Evolutionary conservation across 2,888 invertebrate genomes (phyloP), one percentile per base, ranked within the genome.

Genomic region (Pammene aurita): DNA sequence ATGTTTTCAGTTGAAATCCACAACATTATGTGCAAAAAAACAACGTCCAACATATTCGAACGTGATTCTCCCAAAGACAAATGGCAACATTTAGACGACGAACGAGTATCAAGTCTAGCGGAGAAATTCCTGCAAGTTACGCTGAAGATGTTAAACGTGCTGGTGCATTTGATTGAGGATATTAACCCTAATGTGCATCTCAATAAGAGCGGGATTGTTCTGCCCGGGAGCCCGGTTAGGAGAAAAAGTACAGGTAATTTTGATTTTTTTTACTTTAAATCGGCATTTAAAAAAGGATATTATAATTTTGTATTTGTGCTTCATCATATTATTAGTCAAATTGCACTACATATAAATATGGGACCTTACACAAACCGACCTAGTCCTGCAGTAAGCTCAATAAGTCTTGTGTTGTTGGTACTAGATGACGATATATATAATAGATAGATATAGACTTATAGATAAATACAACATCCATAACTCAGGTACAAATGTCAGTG

Each of bases 131-230:
- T 96, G 10, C 93, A 91, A 70, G 95, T 97, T 64, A 93, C 96
- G 0, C 81, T 96, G 55, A 95, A 95, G 78, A 87, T 96, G 78
- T 84, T 97, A 68, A 96, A 96, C 81, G 94, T 96, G 34, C 94
- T 96, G 77, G 94, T 95, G 66, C 96, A 96, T 83, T 94, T 97
- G 74, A 93, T 96, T 72, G 96, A 96, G 76, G 96, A 96, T 81
- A 82, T 94, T 57, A 88, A 92, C 68, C 94, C 95, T 72, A 87
- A 89, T 73, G 86, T 92, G 0, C 91, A 92, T 81, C 72, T 91
- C 62, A 89, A 92, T 85, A 92, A 88, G 78, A 77, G 88, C 48
- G 89, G 88, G 0, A 92, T 93, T 78, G 92, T 94, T 0, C 86
- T 94, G 66, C 90, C 95, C 0, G 93, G 95, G 0, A 94, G 94